Conservation (phyloP, 2,888 invertebrate genomes). For the Gerosis bhagava region DNA sequence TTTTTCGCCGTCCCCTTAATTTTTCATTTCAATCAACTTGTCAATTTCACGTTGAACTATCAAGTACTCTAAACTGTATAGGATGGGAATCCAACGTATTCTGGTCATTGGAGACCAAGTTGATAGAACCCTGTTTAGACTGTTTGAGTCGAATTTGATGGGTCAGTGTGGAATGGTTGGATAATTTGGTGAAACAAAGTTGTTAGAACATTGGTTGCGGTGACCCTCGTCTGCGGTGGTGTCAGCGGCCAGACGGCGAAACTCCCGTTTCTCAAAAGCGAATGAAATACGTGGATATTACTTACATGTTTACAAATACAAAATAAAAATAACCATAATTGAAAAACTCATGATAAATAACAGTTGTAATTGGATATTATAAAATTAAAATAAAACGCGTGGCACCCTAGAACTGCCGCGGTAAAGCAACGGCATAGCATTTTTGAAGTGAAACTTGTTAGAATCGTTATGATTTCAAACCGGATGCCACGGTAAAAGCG, state of each 20-base stretch:
- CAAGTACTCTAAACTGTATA: neutral
- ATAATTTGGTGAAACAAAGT: slow-evolving; percentile 16
- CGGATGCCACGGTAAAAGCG: too few relatives aligned
- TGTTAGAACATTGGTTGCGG: slow-evolving; percentile 11
- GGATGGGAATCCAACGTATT: neutral
- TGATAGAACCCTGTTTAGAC: neutral
- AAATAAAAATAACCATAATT: too few relatives aligned
- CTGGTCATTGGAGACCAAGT: neutral
- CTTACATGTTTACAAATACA: too few relatives aligned
- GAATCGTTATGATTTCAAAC: too few relatives aligned
- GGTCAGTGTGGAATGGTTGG: slow-evolving; percentile 1
- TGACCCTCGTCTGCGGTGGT: slow-evolving; percentile 18
- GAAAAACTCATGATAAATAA: too few relatives aligned
- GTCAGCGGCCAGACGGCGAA: slow-evolving; percentile 14
- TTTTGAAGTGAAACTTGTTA: too few relatives aligned
- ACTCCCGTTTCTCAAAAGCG: slow-evolving; percentile 12
- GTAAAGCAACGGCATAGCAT: too few relatives aligned
- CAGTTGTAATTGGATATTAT: too few relatives aligned
- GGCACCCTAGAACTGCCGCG: too few relatives aligned
- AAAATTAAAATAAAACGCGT: too few relatives aligned
- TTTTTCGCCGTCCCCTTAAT: slow-evolving; percentile 1
- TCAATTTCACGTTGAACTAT: neutral
- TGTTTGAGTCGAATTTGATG: neutral
- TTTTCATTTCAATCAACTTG: slow-evolving; percentile 4
- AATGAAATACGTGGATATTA: slow-evolving; percentile 12